These are phyloP conservation scores for Rhipidura dahli DNA, from an alignment of 2,113 vertebrate genomes.

Conservation along the genomic window DNA sequence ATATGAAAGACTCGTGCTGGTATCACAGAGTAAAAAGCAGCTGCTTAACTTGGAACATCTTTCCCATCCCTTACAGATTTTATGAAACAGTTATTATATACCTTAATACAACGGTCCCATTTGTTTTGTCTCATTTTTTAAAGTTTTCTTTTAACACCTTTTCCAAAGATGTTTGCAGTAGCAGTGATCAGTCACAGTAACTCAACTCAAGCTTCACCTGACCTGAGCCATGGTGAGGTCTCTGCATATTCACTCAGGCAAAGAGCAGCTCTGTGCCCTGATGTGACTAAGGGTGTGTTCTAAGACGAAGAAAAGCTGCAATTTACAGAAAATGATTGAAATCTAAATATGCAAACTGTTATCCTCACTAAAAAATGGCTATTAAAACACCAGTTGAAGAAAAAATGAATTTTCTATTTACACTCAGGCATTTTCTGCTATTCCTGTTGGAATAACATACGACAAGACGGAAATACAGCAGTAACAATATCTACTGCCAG, in stretches of 20 bases:
- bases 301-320: not conserved
- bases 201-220: not conserved
- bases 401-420: not conserved
- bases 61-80: not conserved
- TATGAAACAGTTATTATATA: not conserved
- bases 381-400: not conserved
- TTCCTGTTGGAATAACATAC: not conserved
- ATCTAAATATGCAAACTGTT: not conserved
- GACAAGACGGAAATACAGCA: not conserved
- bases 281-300: not conserved
- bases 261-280: not conserved
- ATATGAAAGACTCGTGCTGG: rapidly evolving
- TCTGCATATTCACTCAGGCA: not conserved
- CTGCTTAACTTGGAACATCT: not conserved
- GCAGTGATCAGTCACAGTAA: not conserved
- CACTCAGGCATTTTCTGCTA: not conserved
- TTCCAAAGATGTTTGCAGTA: not conserved
- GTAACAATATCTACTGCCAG: not conserved
- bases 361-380: not conserved
- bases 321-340: not conserved
- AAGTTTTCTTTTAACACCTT: not conserved
- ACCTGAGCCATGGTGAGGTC: not conserved
- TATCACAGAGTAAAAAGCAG: not conserved
- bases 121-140: not conserved
- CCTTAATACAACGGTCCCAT: rapidly evolving